phyloP scores from a whole-genome alignment of 2,113 vertebrate species.

The Rhombomys opimus region DNA sequence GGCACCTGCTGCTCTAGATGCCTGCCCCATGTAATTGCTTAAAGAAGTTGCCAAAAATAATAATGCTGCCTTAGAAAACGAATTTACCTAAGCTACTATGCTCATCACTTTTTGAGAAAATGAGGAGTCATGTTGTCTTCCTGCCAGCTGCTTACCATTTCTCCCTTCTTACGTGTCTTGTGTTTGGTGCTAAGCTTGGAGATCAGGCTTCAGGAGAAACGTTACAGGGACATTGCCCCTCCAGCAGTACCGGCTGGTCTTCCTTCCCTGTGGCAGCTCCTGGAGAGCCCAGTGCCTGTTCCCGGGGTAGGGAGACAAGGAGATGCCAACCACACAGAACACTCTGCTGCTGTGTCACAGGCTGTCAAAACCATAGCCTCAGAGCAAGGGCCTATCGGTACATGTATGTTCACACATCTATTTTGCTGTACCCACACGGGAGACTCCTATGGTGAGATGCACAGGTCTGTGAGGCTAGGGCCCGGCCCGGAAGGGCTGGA shows the following conservation, averaged over 20 bases:
- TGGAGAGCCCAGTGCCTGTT: accelerated
- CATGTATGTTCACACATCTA: accelerated
- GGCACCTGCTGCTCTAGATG: background rate
- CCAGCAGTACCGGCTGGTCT: accelerated
- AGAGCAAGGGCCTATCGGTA: background rate
- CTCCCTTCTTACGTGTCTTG: background rate
- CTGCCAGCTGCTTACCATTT: conserved; percentile 45
- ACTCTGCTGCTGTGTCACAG: background rate
- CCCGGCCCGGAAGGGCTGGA: background rate
- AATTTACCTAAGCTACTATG: conserved; percentile 54
- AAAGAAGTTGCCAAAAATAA: conserved; percentile 57
- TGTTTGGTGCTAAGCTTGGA: conserved; percentile 14
- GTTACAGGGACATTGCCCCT: too few relatives aligned
- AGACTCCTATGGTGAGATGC: background rate
- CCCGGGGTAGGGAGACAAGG: background rate
- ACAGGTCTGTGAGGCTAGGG: background rate
- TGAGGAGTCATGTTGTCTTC: background rate
- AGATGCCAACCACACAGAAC: too few relatives aligned
- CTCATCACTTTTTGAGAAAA: conserved; percentile 46
- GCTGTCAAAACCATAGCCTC: background rate
- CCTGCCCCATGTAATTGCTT: background rate
- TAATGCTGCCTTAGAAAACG: conserved; percentile 56
- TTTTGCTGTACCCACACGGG: too few relatives aligned
- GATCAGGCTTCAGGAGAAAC: background rate
- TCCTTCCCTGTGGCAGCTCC: background rate